Percentiles rank a stretch among this genome's conserved stretches.
phyloP scores from a whole-genome alignment of 2,888 invertebrate species.

The Andrena haemorrhoa region DNA sequence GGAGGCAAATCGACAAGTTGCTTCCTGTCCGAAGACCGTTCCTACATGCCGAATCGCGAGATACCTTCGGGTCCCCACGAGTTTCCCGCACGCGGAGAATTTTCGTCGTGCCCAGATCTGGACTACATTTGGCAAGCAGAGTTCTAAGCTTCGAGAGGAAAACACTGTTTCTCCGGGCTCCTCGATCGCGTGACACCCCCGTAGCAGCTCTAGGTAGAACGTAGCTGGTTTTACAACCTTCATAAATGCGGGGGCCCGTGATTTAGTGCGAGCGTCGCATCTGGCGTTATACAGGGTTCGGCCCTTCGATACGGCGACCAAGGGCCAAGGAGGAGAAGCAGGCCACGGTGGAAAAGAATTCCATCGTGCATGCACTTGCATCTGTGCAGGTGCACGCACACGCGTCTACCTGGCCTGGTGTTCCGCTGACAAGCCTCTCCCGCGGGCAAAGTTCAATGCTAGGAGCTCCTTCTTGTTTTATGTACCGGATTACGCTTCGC shows the following conservation, averaged over 20 bases:
- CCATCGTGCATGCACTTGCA: not conserved
- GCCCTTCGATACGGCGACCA: conserved; percentile 9
- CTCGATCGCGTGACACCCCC: conserved; percentile 39
- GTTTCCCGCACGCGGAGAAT: too few species aligned
- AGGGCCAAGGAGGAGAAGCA: not conserved
- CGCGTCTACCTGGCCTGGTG: conserved; percentile 38
- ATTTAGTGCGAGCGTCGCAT: conserved; percentile 74
- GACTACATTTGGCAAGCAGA: not conserved
- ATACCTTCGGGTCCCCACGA: too few species aligned
- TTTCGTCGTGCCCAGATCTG: too few species aligned
- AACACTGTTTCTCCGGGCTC: not conserved
- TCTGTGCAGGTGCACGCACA: conserved; percentile 46
- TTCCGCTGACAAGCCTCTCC: conserved; percentile 66
- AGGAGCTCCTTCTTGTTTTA: conserved; percentile 66
- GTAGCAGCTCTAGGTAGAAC: conserved; percentile 4
- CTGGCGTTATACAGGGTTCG: conserved; percentile 52
- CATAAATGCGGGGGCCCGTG: conserved; percentile 70
- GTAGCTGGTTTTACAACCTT: conserved; percentile 67
- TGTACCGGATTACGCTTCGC: conserved; percentile 70
- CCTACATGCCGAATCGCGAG: too few species aligned
- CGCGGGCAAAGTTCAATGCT: conserved; percentile 74
- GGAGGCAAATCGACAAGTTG: not conserved
- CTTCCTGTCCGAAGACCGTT: not conserved
- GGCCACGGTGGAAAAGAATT: conserved; percentile 17
- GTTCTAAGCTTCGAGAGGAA: not conserved